Conservation (phyloP, 2,113 vertebrate species). For the Apodemus speciosus region DNA sequence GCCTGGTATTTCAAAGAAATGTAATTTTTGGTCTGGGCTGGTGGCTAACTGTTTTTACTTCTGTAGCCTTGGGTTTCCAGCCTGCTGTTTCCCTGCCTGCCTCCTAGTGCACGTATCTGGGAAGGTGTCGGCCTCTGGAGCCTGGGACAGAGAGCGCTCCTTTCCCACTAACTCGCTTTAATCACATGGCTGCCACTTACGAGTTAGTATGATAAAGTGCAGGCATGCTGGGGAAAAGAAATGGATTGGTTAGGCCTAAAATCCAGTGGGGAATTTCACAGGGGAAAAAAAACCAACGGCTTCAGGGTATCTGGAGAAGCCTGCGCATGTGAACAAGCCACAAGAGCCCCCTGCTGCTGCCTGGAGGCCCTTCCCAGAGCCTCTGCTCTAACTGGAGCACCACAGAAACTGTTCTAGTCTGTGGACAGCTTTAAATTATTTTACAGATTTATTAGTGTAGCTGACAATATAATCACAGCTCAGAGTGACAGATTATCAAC, state of each 20-base stretch:
- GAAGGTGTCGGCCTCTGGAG: conserved; percentile 71
- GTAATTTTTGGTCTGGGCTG: conserved; percentile 30
- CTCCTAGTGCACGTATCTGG: neutral
- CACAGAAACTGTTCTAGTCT: conserved; percentile 82
- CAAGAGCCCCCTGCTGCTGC: conserved; percentile 74
- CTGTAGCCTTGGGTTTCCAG: conserved; percentile 36
- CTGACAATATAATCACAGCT: conserved; percentile 87
- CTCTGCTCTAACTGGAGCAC: conserved; percentile 81
- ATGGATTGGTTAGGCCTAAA: conserved; percentile 82
- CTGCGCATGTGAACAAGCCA: conserved; percentile 64
- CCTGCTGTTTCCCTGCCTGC: conserved; percentile 58
- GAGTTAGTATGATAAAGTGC: conserved; percentile 84
- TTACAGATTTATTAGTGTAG: conserved; percentile 86
- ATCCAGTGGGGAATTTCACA: conserved; percentile 79
- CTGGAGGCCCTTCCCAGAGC: conserved; percentile 79
- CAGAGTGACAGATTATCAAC: conserved; percentile 86
- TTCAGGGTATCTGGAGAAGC: conserved; percentile 50
- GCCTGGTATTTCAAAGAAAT: conserved; percentile 77
- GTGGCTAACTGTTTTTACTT: conserved; percentile 34
- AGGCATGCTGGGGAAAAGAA: conserved; percentile 78
- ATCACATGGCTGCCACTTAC: conserved; percentile 85
- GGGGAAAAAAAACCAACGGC: conserved; percentile 39
- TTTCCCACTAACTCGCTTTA: conserved; percentile 84
- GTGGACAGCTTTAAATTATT: conserved; percentile 85
- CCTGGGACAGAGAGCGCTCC: conserved; percentile 79